A percentile compares a stretch with the other conserved stretches of the same genome.
These are phyloP conservation scores for Pongo pygmaeus DNA, from an alignment of 2,113 vertebrate genomes.

Conservation along the genomic window DNA sequence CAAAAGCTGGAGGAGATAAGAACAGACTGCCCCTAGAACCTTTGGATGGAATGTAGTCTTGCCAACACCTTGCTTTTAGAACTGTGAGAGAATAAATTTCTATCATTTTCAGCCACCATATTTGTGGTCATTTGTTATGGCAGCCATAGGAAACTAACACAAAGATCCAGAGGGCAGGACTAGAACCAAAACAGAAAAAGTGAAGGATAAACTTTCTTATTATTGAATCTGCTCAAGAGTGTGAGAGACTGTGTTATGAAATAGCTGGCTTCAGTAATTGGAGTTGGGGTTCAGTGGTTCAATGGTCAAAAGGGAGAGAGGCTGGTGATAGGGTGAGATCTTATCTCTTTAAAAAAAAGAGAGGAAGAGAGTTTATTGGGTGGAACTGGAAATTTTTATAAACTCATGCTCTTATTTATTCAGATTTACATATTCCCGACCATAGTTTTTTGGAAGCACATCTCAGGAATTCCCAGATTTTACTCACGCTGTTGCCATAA, in stretches of 20 bases:
- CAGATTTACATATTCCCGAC: not conserved
- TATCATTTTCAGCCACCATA: not conserved
- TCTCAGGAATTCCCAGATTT: constrained; percentile 5
- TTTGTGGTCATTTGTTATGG: not conserved
- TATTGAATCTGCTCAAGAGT: not conserved
- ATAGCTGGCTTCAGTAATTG: not conserved
- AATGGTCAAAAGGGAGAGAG: not conserved
- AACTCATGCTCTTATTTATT: not conserved
- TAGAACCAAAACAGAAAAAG: not conserved
- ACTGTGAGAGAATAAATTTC: not conserved
- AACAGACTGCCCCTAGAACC: not conserved
- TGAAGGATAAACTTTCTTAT: not conserved
- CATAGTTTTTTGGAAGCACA: constrained; percentile 7
- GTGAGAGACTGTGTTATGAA: not conserved
- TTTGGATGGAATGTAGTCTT: not conserved
- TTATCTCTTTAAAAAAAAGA: no score
- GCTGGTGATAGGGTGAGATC: no score
- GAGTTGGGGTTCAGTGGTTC: not conserved
- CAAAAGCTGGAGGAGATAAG: not conserved
- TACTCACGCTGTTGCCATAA: not conserved
- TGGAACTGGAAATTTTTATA: not conserved
- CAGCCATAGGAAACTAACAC: not conserved
- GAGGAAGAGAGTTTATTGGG: not conserved
- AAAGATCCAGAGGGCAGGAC: not conserved
- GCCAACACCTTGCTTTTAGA: not conserved